A percentile compares a stretch with the other conserved stretches of the same genome.
These are phyloP conservation scores for Catostomus latipinnis DNA, from an alignment of 2,797 vertebrate species.

Conservation along the genomic window DNA sequence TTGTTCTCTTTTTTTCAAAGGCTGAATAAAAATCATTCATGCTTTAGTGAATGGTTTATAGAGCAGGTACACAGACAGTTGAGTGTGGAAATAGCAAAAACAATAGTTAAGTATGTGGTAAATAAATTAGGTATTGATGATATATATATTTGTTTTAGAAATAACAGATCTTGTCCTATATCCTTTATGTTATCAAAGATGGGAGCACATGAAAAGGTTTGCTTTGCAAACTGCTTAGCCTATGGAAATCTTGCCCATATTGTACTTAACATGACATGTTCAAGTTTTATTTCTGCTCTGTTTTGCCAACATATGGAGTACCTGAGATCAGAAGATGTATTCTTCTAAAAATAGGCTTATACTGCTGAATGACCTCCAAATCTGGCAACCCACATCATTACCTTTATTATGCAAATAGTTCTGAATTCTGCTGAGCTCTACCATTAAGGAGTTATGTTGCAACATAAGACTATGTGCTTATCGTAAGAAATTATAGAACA, in stretches of 20 bases:
- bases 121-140: background rate
- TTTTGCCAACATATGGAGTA: slow-evolving; percentile 39
- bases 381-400: background rate
- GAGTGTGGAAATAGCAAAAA: background rate
- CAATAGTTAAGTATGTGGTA: background rate
- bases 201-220: background rate
- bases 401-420: slow-evolving; percentile 12
- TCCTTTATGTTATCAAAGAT: background rate
- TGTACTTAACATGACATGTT: background rate
- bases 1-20: background rate
- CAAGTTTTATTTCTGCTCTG: slow-evolving; percentile 3
- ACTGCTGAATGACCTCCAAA: slow-evolving; percentile 2
- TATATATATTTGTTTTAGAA: background rate
- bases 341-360: slow-evolving; percentile 9
- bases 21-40: slow-evolving; percentile 18
- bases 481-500: background rate
- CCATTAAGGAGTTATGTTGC: background rate
- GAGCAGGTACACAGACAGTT: background rate
- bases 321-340: slow-evolving; percentile 20
- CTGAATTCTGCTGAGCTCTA: background rate
- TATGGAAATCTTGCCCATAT: slow-evolving; percentile 39
- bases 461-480: background rate
- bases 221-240: background rate
- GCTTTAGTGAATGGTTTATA: background rate
- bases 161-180: background rate